Conservation (phyloP, 2,113 vertebrate species). For the Bettongia penicillata region DNA sequence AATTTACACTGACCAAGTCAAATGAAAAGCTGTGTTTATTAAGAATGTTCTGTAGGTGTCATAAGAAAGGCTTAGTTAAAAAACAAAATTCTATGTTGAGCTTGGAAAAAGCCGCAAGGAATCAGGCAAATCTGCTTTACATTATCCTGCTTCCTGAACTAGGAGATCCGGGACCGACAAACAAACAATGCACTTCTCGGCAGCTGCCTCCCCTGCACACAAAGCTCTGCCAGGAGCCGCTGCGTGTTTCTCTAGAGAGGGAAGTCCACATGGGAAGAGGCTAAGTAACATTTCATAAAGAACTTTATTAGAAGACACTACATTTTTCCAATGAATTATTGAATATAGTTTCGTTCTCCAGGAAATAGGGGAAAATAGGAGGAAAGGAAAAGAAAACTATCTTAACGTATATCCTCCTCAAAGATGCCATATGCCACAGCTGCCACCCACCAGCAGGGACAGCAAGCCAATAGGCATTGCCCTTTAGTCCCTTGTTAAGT, state of each 20-base stretch:
- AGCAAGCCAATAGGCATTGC: slow-evolving; percentile 17
- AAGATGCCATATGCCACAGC: not conserved
- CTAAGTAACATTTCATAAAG: slow-evolving; percentile 3
- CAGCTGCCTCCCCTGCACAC: slow-evolving; percentile 12
- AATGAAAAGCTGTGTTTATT: slow-evolving; percentile 28
- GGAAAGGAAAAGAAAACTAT: slow-evolving; percentile 44
- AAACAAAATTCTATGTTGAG: slow-evolving; percentile 2
- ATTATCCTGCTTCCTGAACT: slow-evolving; percentile 15
- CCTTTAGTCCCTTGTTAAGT: slow-evolving; percentile 19
- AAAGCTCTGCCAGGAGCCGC: not conserved
- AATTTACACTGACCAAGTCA: slow-evolving; percentile 28
- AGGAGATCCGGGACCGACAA: not conserved
- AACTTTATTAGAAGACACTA: slow-evolving; percentile 12
- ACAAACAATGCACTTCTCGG: not conserved
- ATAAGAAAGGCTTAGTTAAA: slow-evolving; percentile 11
- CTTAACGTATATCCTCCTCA: slow-evolving; percentile 15
- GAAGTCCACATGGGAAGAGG: not conserved
- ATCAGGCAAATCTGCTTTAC: slow-evolving; percentile 9
- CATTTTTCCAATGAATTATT: slow-evolving; percentile 28
- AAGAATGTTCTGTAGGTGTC: slow-evolving; percentile 38
- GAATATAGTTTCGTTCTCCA: slow-evolving; percentile 25
- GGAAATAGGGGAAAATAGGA: slow-evolving; percentile 30
- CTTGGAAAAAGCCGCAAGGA: slow-evolving; percentile 31
- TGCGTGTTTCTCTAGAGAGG: slow-evolving; percentile 26
- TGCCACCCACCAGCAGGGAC: slow-evolving; percentile 18